These are phyloP conservation scores for Drosophila prolongata DNA, from an alignment of 2,888 invertebrate species.

Conservation along the genomic window DNA sequence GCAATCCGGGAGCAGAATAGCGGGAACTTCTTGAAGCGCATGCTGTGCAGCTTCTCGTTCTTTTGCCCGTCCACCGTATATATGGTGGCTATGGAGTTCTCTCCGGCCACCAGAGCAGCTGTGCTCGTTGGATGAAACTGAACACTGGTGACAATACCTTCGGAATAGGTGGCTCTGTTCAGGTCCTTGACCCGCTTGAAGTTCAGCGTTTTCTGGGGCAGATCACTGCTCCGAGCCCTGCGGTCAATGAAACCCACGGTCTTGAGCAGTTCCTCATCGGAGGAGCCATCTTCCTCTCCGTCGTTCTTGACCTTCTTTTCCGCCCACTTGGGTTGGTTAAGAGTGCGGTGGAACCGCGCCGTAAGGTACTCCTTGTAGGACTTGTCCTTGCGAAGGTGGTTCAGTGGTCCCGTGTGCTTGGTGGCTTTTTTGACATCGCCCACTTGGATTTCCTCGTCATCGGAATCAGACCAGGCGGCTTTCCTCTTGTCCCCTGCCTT, in stretches of 20 bases:
- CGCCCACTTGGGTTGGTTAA: constrained; percentile 92
- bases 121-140: constrained; percentile 95
- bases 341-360: constrained; percentile 88
- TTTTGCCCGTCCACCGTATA: constrained; percentile 93
- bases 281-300: constrained; percentile 84
- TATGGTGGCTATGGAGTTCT: constrained; percentile 89
- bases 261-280: constrained; percentile 86
- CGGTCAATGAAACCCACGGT: constrained; percentile 88
- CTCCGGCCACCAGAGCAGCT: constrained; percentile 92
- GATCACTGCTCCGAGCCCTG: constrained; percentile 11
- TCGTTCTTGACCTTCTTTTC: constrained; percentile 86
- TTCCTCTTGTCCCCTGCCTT: constrained; percentile 81
- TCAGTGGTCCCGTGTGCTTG: constrained; percentile 79
- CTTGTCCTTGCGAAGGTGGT: constrained; percentile 83
- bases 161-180: constrained; percentile 88
- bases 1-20: constrained; percentile 91
- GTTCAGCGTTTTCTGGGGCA: constrained; percentile 84
- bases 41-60: constrained; percentile 93
- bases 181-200: constrained; percentile 89
- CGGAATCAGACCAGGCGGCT: constrained; percentile 91
- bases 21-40: constrained; percentile 90
- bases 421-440: constrained; percentile 81
- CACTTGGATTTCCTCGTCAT: constrained; percentile 87
- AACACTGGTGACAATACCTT: constrained; percentile 89
- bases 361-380: constrained; percentile 88